Percentiles rank a stretch among this genome's conserved stretches.
These are phyloP conservation scores for Tipula lateralis DNA, from an alignment of 2,888 invertebrate genomes.

Conservation along the genomic window DNA sequence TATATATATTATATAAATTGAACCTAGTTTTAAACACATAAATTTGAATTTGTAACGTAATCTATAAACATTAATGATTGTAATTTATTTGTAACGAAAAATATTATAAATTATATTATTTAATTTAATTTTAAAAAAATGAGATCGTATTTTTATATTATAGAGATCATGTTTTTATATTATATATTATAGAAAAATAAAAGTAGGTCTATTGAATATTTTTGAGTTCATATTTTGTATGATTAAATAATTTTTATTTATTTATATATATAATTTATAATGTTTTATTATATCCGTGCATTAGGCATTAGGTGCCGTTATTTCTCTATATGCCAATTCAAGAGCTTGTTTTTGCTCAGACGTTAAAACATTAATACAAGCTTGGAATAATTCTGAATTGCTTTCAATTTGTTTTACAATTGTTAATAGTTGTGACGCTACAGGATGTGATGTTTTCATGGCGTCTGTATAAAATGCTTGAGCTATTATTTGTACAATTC, in stretches of 20 bases:
- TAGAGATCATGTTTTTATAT: too few species aligned
- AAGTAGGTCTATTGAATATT: background rate
- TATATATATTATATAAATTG: background rate
- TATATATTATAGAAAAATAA: background rate
- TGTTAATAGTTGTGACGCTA: conserved; percentile 62
- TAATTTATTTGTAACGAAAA: background rate
- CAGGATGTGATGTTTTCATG: conserved; percentile 47
- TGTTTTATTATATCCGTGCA: background rate
- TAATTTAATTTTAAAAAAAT: background rate
- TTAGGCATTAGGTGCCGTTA: conserved; percentile 37
- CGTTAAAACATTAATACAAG: conserved; percentile 69
- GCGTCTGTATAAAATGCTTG: conserved; percentile 84
- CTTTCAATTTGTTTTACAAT: conserved; percentile 84
- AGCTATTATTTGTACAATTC: conserved; percentile 80
- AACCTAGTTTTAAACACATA: background rate
- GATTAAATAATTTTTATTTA: conserved; percentile 14
- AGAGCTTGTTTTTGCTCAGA: conserved; percentile 80
- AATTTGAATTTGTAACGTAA: background rate
- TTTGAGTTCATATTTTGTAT: background rate
- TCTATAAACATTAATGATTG: background rate
- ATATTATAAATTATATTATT: background rate
- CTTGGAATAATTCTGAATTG: conserved; percentile 73
- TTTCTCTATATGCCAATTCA: conserved; percentile 58
- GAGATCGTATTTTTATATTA: background rate
- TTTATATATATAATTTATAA: conserved; percentile 19